Conservation (phyloP, 2,888 invertebrate genomes). For the Syritta pipiens region DNA sequence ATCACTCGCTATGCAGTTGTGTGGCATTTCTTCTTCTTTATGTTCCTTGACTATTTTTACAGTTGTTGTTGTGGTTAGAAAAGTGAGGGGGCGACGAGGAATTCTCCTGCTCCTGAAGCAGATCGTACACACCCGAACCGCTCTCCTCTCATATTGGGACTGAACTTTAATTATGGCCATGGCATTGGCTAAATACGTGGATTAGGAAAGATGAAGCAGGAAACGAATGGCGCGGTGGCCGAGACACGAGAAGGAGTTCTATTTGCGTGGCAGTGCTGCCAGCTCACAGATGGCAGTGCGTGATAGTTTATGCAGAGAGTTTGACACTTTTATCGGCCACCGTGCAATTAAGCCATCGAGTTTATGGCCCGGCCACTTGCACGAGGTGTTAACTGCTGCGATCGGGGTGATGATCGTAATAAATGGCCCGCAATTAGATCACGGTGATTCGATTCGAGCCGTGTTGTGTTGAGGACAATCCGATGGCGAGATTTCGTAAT, state of each 20-base stretch:
- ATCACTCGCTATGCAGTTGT: slow-evolving; percentile 67
- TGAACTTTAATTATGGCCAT: slow-evolving; percentile 65
- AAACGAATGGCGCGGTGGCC: slow-evolving; percentile 38
- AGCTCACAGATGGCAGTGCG: slow-evolving; percentile 39
- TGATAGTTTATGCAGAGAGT: slow-evolving; percentile 42
- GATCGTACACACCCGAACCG: too few species aligned
- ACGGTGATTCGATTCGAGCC: background rate
- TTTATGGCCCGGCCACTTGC: slow-evolving; percentile 41
- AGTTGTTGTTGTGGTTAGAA: slow-evolving; percentile 39
- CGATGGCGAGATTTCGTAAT: slow-evolving; percentile 8
- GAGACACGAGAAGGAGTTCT: slow-evolving; percentile 13
- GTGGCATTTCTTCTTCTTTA: slow-evolving; percentile 47
- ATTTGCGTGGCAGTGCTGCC: slow-evolving; percentile 18
- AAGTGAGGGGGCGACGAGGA: slow-evolving; percentile 7
- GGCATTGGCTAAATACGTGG: slow-evolving; percentile 66
- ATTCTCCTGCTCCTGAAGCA: background rate
- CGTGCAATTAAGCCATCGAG: slow-evolving; percentile 50
- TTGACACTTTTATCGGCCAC: slow-evolving; percentile 59
- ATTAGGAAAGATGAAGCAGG: slow-evolving; percentile 58
- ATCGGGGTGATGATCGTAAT: slow-evolving; percentile 46
- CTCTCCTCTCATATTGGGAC: too few species aligned
- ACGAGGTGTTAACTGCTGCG: slow-evolving; percentile 45
- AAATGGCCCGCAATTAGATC: slow-evolving; percentile 16
- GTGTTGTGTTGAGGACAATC: background rate
- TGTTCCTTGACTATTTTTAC: slow-evolving; percentile 57